Evolutionary conservation across 2,888 invertebrate species (phyloP).

Genomic region (Leptodirus hochenwartii): DNA sequence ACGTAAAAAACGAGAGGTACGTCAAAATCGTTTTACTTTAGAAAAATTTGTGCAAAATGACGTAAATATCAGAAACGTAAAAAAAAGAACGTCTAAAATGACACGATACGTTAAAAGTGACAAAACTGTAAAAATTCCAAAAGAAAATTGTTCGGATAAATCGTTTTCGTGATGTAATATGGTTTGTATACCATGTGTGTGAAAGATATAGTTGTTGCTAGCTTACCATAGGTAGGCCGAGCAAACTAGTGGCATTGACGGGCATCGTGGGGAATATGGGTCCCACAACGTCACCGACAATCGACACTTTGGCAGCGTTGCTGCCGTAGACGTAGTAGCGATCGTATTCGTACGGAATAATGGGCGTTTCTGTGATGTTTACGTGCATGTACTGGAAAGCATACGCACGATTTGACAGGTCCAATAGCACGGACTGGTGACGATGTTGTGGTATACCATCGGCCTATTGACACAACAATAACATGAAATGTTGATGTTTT

Average conservation of each 20-base stretch:
- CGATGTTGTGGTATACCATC: slow-evolving; percentile 85
- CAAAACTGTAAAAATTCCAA: too few relatives aligned
- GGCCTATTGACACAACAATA: slow-evolving; percentile 37
- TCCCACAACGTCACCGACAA: slow-evolving; percentile 84
- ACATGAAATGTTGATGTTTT: slow-evolving; percentile 2
- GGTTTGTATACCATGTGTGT: too few relatives aligned
- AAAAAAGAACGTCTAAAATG: too few relatives aligned
- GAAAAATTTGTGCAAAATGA: too few relatives aligned
- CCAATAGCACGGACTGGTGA: slow-evolving; percentile 81
- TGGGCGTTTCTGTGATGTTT: slow-evolving; percentile 82
- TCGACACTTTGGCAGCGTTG: slow-evolving; percentile 62
- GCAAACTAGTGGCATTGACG: slow-evolving; percentile 65
- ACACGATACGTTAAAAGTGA: too few relatives aligned
- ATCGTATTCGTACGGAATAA: slow-evolving; percentile 79
- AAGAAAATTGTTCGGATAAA: too few relatives aligned
- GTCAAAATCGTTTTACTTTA: too few relatives aligned
- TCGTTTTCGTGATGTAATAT: too few relatives aligned
- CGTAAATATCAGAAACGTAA: too few relatives aligned
- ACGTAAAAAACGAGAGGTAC: too few relatives aligned
- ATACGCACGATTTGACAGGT: slow-evolving; percentile 81
- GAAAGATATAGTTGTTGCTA: too few relatives aligned
- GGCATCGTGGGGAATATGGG: slow-evolving; percentile 88
- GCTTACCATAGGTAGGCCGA: slow-evolving; percentile 58
- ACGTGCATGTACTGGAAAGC: slow-evolving; percentile 92
- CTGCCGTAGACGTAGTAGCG: slow-evolving; percentile 91